phyloP scores from a whole-genome alignment of 2,113 vertebrate species.

The Shinisaurus crocodilurus region DNA sequence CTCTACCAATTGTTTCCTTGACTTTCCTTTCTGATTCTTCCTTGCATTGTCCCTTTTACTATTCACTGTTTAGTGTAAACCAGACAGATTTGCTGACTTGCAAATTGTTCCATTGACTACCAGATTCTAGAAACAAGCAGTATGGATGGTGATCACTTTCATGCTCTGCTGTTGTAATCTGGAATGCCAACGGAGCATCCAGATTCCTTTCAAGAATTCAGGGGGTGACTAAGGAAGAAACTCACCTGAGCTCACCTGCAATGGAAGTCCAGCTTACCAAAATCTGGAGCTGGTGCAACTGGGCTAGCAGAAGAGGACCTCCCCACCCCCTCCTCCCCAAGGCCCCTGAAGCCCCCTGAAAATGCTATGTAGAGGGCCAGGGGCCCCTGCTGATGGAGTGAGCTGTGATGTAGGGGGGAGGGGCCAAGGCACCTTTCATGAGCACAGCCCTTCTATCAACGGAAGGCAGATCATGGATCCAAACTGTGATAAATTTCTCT shows the following conservation, averaged over 20 bases:
- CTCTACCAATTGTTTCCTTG: background rate
- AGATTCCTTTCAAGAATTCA: background rate
- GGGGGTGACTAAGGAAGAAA: background rate
- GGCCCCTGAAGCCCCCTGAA: no score
- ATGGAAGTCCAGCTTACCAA: background rate
- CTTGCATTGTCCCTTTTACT: background rate
- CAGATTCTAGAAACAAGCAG: background rate
- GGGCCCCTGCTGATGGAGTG: no score
- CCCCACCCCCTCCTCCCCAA: no score
- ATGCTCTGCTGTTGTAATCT: background rate
- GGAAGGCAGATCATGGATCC: no score
- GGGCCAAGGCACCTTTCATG: no score
- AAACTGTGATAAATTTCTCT: background rate
- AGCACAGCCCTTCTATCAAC: no score
- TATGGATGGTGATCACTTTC: background rate
- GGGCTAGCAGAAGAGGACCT: no score
- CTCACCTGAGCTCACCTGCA: background rate
- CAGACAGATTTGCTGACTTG: background rate
- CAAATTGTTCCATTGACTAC: background rate
- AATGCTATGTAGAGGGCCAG: no score
- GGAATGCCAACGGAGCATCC: background rate
- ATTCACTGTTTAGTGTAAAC: background rate
- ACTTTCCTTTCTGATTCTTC: background rate
- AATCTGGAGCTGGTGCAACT: background rate
- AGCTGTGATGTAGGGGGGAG: no score